Base-by-base conservation (phyloP, 1,140 invertebrate genomes). In the Diploscapter pachys region DNA sequence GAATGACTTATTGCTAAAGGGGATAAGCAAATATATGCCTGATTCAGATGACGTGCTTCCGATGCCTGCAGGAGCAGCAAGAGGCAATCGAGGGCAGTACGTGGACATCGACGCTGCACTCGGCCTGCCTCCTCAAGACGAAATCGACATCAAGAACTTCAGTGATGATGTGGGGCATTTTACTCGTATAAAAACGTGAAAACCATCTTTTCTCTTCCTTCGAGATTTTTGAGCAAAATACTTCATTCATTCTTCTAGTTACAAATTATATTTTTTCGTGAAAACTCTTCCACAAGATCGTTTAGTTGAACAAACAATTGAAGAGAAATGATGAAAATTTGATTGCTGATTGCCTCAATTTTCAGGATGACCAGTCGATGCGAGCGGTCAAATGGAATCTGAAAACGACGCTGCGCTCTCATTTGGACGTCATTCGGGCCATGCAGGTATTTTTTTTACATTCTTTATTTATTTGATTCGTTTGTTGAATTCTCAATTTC, bases 351-450 rank as follows among this genome's bases (percentile, higher is more conserved):
- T 11, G 57, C 31, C 31, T 31, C 31, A 31, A 31, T 31, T 31
- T 31, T 31, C 31, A 31, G 31, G 82, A 83, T 72, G 83, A 83
- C 64, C 51, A 65, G n/a, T 68, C 13, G 55, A 11, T 67, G 71
- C 77, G 57, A 57, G 8, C 68, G 51, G 57, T 79, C 5, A 83
- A 76, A n/a, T 85, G 84, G 84, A 77, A 76, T 52, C 73, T 82
- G 48, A 78, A 75, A 6, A 82, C 75, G 53, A 83, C 83, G 9
- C 71, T 85, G 4, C 78, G 83, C n/a, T 82, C 80, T n/a, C 97
- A 99, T 89, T 98, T 98, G 86, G 97, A 99, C 87, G 93, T 75
- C 4, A 75, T 85, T 74, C 62, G 83, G 13, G 92, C 95, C 71
- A 89, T 99, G 72, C 94, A 94, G 66, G 66, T 68, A 50, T 31